Percentiles rank a stretch among this genome's conserved stretches.
These are phyloP conservation scores for Periophthalmodon schlosseri DNA, from an alignment of 2,113 vertebrate species.

Conservation along the genomic window DNA sequence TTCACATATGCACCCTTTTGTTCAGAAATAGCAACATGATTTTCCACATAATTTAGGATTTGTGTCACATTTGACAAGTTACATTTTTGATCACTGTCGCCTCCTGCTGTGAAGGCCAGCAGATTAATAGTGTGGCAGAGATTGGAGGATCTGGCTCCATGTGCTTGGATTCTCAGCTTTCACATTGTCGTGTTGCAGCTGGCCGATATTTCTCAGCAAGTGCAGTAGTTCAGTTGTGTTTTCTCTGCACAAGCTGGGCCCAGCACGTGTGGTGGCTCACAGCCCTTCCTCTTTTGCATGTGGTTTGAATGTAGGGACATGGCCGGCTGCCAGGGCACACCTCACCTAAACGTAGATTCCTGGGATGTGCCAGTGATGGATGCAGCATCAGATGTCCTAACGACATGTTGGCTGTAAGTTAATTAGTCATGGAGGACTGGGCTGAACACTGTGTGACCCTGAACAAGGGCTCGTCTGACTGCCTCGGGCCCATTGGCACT, in stretches of 20 bases:
- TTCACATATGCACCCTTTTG: background rate
- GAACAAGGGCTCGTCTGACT: slow-evolving; percentile 75
- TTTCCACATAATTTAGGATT: slow-evolving; percentile 13
- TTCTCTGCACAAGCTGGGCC: slow-evolving; percentile 53
- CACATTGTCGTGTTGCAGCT: slow-evolving; percentile 39
- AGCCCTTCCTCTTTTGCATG: slow-evolving; percentile 16
- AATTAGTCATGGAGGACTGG: slow-evolving; percentile 74
- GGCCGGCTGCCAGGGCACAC: slow-evolving; percentile 53
- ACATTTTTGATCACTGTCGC: slow-evolving; percentile 47
- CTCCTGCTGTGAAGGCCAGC: slow-evolving; percentile 54
- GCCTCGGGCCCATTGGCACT: slow-evolving; percentile 68
- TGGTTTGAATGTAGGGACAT: slow-evolving; percentile 34
- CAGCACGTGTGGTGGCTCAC: slow-evolving; percentile 36
- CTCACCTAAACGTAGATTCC: slow-evolving; percentile 53
- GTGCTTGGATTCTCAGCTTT: slow-evolving; percentile 37
- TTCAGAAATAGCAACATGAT: slow-evolving; percentile 10
- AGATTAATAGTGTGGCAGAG: slow-evolving; percentile 9
- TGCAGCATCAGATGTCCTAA: slow-evolving; percentile 69
- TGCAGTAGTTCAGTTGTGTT: slow-evolving; percentile 51
- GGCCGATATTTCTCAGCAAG: slow-evolving; percentile 50
- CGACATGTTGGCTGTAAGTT: slow-evolving; percentile 69
- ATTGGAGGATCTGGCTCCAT: slow-evolving; percentile 16
- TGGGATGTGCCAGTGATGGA: slow-evolving; percentile 51
- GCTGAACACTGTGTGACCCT: slow-evolving; percentile 74
- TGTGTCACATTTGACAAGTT: background rate